Evolutionary conservation across 1,140 invertebrate genomes (phyloP), one percentile per base, ranked within the genome.

Genomic region (Chironomus striatipennis): DNA sequence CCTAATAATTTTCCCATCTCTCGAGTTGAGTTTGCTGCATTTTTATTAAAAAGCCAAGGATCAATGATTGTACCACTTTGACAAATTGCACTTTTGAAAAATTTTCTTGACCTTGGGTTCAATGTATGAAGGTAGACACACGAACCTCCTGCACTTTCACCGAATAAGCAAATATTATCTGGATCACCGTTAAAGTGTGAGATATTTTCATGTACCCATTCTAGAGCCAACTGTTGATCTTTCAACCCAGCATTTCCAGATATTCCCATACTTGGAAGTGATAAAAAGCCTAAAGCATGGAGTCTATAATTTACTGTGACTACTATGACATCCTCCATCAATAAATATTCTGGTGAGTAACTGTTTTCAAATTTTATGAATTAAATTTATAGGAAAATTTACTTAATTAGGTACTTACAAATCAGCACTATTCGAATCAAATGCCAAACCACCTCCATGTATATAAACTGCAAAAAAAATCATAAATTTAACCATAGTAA

Each of bases 301-400:
- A 86, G 78, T 64, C 89, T 83, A 78, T 90, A 90, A 76, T 89
- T 90, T 7, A 90, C 78, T 0, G 88, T 90, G 0, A 90, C 87
- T 42, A 90, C 79, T 73, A 90, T 82, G 2, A 89, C 83, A 73
- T 89, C 84, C 72, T 85, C 83, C 75, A 87, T 85, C 81, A 90
- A 83, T 1, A 91, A 79, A 78, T 87, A 89, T 74, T 88, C 85
- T 0, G 88, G 84, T 73, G 77, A 79, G 70, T 75, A 83, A 79
- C 79, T 57, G n/a, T 10, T 57, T n/a, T 10, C 8, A 57, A 12
- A 57, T 47, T 47, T 10, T 47, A 10, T 47, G 8, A 2, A 15
- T 84, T 79, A 20, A 75, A 75, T 76, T 42, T 75, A 83, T 81
- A 73, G 82, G 76, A 34, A 34, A 80, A 81, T 73, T 86, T 87